These are phyloP conservation scores for Parasteatoda tepidariorum DNA, from an alignment of 1,140 invertebrate species.

Conservation along the genomic window DNA sequence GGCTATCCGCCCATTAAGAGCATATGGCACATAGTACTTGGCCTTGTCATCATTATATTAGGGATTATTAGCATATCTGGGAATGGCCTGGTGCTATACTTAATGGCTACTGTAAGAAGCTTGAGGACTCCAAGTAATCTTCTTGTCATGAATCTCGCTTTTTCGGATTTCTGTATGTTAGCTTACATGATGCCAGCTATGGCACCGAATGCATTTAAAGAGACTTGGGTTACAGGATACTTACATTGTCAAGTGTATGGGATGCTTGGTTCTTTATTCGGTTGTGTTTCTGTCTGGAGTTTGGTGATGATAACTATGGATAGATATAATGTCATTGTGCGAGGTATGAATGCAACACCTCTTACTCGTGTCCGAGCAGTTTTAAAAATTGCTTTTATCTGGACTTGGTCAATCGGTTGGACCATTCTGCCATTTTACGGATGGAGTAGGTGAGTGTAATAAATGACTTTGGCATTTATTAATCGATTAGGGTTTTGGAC, in stretches of 20 bases:
- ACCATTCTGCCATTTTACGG: conserved; percentile 80
- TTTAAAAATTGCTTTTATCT: conserved; percentile 77
- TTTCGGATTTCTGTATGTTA: conserved; percentile 91
- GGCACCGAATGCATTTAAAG: conserved; percentile 84
- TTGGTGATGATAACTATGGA: conserved; percentile 86
- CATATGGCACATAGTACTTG: conserved; percentile 81
- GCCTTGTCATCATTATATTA: conserved; percentile 79
- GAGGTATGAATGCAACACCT: conserved; percentile 79
- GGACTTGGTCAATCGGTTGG: conserved; percentile 77
- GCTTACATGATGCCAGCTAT: conserved; percentile 79
- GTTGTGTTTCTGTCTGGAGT: conserved; percentile 84
- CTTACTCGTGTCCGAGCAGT: conserved; percentile 78
- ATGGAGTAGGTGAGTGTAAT: conserved; percentile 74
- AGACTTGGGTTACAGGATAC: conserved; percentile 86
- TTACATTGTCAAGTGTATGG: conserved; percentile 85
- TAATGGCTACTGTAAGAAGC: conserved; percentile 81
- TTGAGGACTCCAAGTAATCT: conserved; percentile 86
- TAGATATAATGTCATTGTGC: conserved; percentile 87
- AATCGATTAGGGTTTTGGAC: no score
- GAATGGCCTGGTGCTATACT: conserved; percentile 87
- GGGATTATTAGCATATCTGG: conserved; percentile 78
- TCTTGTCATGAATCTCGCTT: conserved; percentile 84
- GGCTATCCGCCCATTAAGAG: conserved; percentile 82
- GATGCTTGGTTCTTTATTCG: conserved; percentile 82
- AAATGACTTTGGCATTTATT: no score